Conservation (phyloP, 2,113 vertebrate genomes). For the Callorhinus ursinus region DNA sequence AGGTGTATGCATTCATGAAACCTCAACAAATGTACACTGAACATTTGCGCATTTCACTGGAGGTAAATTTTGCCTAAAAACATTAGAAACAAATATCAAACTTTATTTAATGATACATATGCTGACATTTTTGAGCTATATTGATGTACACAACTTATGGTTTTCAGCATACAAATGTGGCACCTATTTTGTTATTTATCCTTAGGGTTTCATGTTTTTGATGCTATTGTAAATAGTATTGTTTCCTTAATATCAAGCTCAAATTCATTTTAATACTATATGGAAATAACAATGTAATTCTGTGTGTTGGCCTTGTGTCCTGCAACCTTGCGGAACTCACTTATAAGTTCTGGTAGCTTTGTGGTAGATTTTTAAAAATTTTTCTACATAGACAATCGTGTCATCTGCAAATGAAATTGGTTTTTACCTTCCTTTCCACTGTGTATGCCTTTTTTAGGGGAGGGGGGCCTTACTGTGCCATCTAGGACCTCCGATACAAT, state of each 20-base stretch:
- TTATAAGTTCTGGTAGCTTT: conserved; percentile 30
- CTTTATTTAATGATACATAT: neutral
- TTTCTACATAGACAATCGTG: neutral
- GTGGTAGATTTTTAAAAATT: conserved; percentile 8
- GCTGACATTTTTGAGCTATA: conserved; percentile 17
- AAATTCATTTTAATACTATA: conserved; percentile 38
- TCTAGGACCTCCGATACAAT: neutral
- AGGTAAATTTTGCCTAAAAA: conserved; percentile 55
- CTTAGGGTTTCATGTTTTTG: neutral
- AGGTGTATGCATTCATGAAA: neutral
- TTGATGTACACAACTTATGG: neutral
- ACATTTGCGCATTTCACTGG: conserved; percentile 3
- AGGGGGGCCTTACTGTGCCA: neutral
- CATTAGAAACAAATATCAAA: neutral
- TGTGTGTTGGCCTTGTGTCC: neutral
- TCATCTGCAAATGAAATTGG: conserved; percentile 19
- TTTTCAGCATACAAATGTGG: conserved; percentile 5
- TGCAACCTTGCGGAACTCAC: neutral
- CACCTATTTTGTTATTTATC: conserved; percentile 30
- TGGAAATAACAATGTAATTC: conserved; percentile 48
- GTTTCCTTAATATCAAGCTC: conserved; percentile 26
- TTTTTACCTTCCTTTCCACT: conserved; percentile 5
- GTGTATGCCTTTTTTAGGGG: neutral
- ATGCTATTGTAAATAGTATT: conserved; percentile 27
- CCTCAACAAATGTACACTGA: neutral